phyloP scores from a whole-genome alignment of 2,888 invertebrate genomes.

The Melipona bicolor region DNA sequence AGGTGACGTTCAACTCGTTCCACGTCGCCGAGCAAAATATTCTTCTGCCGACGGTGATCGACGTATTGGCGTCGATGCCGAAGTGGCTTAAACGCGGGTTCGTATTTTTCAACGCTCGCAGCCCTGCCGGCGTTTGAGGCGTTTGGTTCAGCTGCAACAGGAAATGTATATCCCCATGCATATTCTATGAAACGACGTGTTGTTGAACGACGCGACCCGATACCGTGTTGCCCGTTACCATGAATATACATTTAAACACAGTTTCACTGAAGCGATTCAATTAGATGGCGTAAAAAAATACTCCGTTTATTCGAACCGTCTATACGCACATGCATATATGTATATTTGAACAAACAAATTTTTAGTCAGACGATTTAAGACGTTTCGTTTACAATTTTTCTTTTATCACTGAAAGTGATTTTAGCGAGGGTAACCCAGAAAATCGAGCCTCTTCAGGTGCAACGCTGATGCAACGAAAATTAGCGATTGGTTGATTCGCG shows the following conservation, averaged over 20 bases:
- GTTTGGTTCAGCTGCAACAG: conserved; percentile 88
- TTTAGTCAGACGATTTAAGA: too few species aligned
- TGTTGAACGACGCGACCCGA: background rate
- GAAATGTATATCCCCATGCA: background rate
- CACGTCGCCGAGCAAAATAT: conserved; percentile 92
- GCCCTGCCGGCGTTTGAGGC: conserved; percentile 88
- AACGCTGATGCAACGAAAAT: too few species aligned
- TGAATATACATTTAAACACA: background rate
- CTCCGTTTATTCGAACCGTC: background rate
- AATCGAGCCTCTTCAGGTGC: too few species aligned
- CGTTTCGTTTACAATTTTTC: too few species aligned
- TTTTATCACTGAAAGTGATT: too few species aligned
- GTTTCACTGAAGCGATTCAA: background rate
- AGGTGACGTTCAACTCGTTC: conserved; percentile 86
- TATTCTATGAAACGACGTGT: background rate
- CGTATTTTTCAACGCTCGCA: conserved; percentile 90
- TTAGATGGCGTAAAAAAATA: background rate
- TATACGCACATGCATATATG: background rate
- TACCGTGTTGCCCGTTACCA: background rate
- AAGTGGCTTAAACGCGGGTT: conserved; percentile 92
- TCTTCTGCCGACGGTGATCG: conserved; percentile 88
- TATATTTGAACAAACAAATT: too few species aligned
- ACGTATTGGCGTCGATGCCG: conserved; percentile 85
- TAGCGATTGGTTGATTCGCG: too few species aligned
- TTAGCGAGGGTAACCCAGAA: too few species aligned